Conservation (phyloP, 2,797 vertebrate species). For the Buceros bicornis region DNA sequence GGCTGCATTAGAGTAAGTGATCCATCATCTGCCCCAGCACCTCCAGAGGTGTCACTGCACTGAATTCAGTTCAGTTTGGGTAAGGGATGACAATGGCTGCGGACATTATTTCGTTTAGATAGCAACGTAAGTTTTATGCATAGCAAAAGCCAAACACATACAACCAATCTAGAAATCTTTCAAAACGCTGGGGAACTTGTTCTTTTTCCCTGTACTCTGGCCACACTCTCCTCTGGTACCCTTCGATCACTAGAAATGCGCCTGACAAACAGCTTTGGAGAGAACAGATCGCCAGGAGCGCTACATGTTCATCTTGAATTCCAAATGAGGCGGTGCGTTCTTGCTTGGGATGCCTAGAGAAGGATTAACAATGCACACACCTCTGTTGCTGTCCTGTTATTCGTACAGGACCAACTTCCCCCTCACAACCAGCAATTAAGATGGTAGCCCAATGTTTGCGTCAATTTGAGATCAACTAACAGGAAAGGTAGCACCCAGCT, state of each 20-base stretch:
- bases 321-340: neutral
- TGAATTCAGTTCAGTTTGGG: too few relatives aligned
- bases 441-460: neutral
- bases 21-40: rapidly evolving
- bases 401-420: neutral
- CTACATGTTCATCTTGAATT: rapidly evolving
- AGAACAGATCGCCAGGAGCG: neutral
- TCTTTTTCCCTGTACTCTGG: neutral
- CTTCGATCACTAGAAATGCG: rapidly evolving
- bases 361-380: neutral
- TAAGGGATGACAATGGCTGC: neutral
- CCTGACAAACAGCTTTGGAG: neutral
- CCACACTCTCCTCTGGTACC: neutral
- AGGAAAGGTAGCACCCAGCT: neutral
- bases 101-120: neutral
- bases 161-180: neutral
- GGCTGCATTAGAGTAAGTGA: rapidly evolving
- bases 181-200: neutral
- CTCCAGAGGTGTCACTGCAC: neutral
- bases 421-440: neutral
- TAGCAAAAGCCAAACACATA: neutral
- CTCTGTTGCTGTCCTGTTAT: rapidly evolving
- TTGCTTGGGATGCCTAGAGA: neutral
- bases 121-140: neutral
- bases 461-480: neutral